A percentile compares a stretch with the other conserved stretches of the same genome.
These are phyloP conservation scores for Trachymyrmex septentrionalis DNA, from an alignment of 1,140 invertebrate species.

Conservation along the genomic window DNA sequence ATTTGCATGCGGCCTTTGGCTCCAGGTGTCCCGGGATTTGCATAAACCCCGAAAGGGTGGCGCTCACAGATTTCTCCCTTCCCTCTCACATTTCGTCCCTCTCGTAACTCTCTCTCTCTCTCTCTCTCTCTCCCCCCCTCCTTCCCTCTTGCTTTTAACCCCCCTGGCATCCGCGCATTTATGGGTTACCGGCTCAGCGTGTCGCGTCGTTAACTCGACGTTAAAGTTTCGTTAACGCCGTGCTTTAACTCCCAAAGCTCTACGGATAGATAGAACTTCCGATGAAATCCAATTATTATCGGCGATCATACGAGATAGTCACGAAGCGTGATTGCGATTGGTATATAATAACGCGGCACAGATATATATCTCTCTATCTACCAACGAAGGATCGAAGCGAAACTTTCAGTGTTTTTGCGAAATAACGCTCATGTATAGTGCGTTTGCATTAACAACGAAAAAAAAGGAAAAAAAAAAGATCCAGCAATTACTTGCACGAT, in stretches of 20 bases:
- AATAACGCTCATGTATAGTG: background rate
- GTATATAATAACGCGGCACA: background rate
- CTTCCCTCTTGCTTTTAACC: constrained; percentile 63
- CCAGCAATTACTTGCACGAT: constrained; percentile 57
- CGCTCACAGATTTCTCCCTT: constrained; percentile 74
- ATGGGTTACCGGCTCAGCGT: constrained; percentile 82
- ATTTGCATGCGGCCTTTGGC: constrained; percentile 84
- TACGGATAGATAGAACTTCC: constrained; percentile 9
- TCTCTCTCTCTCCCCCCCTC: constrained; percentile 53
- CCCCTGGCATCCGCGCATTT: constrained; percentile 72
- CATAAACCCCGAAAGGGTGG: constrained; percentile 85
- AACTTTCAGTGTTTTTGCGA: background rate
- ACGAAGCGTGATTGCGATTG: constrained; percentile 5
- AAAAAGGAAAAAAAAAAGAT: background rate
- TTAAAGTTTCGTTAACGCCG: constrained; percentile 77
- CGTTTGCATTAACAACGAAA: background rate
- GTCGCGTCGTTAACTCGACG: constrained; percentile 78
- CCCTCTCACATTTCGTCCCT: constrained; percentile 15
- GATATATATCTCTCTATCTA: background rate
- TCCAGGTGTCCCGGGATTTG: constrained; percentile 85
- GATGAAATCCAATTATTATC: constrained; percentile 48
- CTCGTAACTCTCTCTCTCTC: constrained; percentile 55
- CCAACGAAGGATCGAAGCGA: background rate
- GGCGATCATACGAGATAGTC: background rate
- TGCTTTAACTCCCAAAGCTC: constrained; percentile 48